Evolutionary conservation across 2,113 vertebrate genomes (phyloP), one percentile per base, ranked within the genome.

Genomic region (Corydoras sp.): DNA sequence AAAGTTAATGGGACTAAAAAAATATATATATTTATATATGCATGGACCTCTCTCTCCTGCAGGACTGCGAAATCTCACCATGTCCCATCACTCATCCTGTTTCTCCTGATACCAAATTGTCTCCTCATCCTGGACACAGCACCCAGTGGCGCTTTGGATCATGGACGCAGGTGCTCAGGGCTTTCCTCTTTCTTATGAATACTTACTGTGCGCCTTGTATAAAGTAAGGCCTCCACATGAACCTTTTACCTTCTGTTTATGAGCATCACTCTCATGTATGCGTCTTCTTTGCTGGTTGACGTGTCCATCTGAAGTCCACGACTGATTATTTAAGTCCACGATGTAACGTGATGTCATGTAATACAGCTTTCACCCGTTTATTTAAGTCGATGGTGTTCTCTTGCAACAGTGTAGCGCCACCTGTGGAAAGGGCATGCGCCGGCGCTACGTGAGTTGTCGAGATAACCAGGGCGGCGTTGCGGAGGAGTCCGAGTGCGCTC

Each of bases 111-210:
- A 82, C 89, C 55, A 93, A 94, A 83, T 88, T 88, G 77, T 87
- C 73, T 4, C 0, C 82, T 54, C 82, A 91, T 13, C 83, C 83
- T 58, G 31, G 69, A 63, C 92, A 92, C 71, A 93, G 93, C 87
- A 98, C 96, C 0, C 95, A 98, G 82, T 99, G 97, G 97, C 87
- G 97, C 80, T 99, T 95, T 85, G 97, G 97, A 79, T 99, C 97
- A 62, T 99, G 97, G 97, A 97, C 97, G 62, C 94, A 93, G 59
- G 97, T 99, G 87, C 81, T 88, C 29, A 24, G n/a, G 13, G 9
- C 29, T 80, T 59, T 24, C 66, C 67, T 8, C 9, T 53, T 30
- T 14, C 64, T 14, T 14, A 5, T 66, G 13, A 49, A 24, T 24
- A 24, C 15, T 13, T 24, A 65, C 35, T 8, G 35, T 43, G 35